phyloP scores from a whole-genome alignment of 2,797 vertebrate genomes.

The Champsocephalus esox region DNA sequence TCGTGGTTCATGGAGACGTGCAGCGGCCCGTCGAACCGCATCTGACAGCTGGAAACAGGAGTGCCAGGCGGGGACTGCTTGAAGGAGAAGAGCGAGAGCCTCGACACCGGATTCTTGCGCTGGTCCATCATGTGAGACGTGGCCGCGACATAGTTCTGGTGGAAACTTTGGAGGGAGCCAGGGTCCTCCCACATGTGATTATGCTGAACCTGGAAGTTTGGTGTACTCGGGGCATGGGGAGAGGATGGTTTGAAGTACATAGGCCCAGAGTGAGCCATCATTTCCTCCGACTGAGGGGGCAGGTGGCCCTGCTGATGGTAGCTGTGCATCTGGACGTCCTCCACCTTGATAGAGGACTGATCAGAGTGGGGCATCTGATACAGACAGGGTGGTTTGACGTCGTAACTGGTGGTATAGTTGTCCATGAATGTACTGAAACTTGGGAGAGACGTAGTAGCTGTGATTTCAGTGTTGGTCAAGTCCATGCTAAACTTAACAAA shows the following conservation, averaged over 20 bases:
- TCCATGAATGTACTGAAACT: constrained; percentile 93
- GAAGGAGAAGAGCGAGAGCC: constrained; percentile 98
- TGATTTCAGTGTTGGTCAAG: constrained; percentile 99
- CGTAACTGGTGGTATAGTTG: constrained; percentile 96
- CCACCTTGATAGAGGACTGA: constrained; percentile 98
- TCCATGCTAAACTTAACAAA: constrained; percentile 99
- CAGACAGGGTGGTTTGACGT: constrained; percentile 99
- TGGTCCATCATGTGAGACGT: constrained; percentile 96
- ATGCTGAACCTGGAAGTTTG: constrained; percentile 95
- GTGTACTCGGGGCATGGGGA: constrained; percentile 89
- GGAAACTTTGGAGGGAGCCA: constrained; percentile 97
- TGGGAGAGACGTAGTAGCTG: constrained; percentile 96
- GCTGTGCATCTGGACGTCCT: constrained; percentile 97
- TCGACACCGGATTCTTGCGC: constrained; percentile 95
- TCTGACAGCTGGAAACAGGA: constrained; percentile 97
- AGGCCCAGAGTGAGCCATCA: constrained; percentile 94
- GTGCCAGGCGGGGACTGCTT: constrained; percentile 98
- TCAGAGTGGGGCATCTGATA: constrained; percentile 98
- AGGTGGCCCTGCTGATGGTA: constrained; percentile 96
- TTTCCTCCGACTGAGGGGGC: constrained; percentile 93
- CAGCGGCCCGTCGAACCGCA: constrained; percentile 97
- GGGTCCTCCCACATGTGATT: constrained; percentile 98
- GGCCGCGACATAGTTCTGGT: constrained; percentile 96
- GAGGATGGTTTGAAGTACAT: constrained; percentile 98
- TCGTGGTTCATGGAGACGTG: constrained; percentile 96